Conservation (phyloP, 2,888 invertebrate species). For the Allygus modestus region DNA sequence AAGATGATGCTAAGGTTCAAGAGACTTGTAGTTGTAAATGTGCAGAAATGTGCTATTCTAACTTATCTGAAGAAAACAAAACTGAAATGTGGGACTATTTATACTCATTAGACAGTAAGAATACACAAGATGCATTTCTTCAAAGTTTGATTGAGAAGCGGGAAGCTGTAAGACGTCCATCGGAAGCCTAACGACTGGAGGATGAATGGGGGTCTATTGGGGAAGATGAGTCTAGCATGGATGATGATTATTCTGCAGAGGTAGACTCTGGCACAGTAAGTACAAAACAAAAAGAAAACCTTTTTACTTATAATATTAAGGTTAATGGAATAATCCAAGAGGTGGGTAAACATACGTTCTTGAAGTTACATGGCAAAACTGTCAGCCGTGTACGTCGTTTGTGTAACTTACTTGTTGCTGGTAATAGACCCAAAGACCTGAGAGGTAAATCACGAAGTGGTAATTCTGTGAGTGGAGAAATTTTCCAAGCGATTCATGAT, state of each 20-base stretch:
- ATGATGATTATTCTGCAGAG: background rate
- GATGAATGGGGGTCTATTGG: no score
- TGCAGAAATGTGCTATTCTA: background rate
- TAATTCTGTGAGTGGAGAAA: slow-evolving; percentile 33
- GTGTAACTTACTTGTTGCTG: background rate
- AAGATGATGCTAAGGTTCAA: slow-evolving; percentile 4
- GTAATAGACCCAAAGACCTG: slow-evolving; percentile 41
- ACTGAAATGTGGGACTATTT: slow-evolving; percentile 15
- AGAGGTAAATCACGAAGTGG: slow-evolving; percentile 27
- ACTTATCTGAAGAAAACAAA: background rate
- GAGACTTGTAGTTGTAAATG: slow-evolving; percentile 9
- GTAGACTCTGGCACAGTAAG: background rate
- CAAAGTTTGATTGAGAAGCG: slow-evolving; percentile 16
- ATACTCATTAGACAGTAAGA: slow-evolving; percentile 13
- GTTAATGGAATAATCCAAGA: background rate
- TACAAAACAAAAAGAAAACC: slow-evolving; percentile 9
- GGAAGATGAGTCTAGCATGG: background rate
- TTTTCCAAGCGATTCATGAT: slow-evolving; percentile 8
- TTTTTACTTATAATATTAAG: slow-evolving; percentile 39
- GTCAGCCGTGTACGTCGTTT: slow-evolving; percentile 13
- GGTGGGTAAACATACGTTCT: slow-evolving; percentile 38
- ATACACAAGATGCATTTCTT: background rate
- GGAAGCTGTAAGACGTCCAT: background rate
- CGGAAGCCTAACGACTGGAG: no score
- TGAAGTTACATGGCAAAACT: slow-evolving; percentile 38